A percentile compares a stretch with the other conserved stretches of the same genome.
phyloP scores from a whole-genome alignment of 2,888 invertebrate genomes.

The Axea sp. region DNA sequence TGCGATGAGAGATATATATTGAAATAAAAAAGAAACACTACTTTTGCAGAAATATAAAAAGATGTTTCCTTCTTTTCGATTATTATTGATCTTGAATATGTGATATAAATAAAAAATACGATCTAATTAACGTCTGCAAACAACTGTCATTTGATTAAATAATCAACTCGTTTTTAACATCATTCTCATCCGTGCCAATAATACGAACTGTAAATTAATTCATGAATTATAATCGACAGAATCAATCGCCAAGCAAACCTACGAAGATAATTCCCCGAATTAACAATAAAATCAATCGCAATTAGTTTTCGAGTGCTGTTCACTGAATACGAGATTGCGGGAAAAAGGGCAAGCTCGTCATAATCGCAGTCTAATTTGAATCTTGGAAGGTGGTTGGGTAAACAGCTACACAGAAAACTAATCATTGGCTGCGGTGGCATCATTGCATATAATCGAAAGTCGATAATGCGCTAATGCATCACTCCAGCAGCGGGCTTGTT shows the following conservation, averaged over 20 bases:
- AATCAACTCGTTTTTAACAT: too few relatives aligned
- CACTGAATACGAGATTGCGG: neutral
- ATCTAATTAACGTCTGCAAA: too few relatives aligned
- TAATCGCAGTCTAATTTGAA: conserved; percentile 28
- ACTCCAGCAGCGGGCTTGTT: conserved; percentile 53
- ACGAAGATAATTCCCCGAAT: conserved; percentile 6
- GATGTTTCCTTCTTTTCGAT: too few relatives aligned
- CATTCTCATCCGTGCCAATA: neutral
- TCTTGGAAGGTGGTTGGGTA: conserved; percentile 4
- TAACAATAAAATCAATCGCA: conserved; percentile 17
- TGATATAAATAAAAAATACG: too few relatives aligned
- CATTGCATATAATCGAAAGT: conserved; percentile 66
- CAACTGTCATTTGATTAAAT: too few relatives aligned
- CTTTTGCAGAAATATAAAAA: too few relatives aligned
- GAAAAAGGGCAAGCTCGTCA: neutral
- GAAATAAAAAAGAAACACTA: too few relatives aligned
- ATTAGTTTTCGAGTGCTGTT: conserved; percentile 5
- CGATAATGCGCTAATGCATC: conserved; percentile 67
- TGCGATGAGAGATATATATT: too few relatives aligned
- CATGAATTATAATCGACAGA: conserved; percentile 25
- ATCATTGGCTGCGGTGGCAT: conserved; percentile 61
- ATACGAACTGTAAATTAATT: conserved; percentile 20
- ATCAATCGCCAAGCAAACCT: neutral
- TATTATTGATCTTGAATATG: too few relatives aligned
- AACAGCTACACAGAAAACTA: conserved; percentile 20